A percentile compares a stretch with the other conserved stretches of the same genome.
Evolutionary conservation across 2,888 invertebrate genomes (phyloP).

Genomic region (Drosophila setosimentum): DNA sequence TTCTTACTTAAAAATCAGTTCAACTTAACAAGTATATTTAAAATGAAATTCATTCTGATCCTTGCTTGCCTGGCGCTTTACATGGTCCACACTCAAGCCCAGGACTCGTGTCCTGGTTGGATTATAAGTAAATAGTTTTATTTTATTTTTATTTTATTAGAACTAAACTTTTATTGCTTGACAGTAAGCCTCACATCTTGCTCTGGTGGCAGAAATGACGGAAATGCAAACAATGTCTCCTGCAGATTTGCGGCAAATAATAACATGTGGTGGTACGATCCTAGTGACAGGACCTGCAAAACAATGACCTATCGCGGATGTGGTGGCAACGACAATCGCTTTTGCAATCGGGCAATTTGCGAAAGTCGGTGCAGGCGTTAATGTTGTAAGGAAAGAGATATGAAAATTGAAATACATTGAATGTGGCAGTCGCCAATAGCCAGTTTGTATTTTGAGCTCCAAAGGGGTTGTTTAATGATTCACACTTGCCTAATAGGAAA

Average conservation of each 20-base stretch:
- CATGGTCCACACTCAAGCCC: constrained; percentile 9
- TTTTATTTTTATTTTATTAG: neutral
- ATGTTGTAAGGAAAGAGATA: neutral
- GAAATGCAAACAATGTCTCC: neutral
- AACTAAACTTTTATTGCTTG: neutral
- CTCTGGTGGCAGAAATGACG: neutral
- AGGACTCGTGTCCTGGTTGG: constrained; percentile 19
- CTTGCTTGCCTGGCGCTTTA: constrained; percentile 26
- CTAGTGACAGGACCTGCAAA: neutral
- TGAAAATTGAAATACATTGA: neutral
- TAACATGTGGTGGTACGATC: constrained; percentile 18
- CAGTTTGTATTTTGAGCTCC: neutral
- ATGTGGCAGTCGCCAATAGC: neutral
- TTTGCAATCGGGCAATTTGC: constrained; percentile 5
- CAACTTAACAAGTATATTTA: neutral
- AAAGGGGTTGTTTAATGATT: neutral
- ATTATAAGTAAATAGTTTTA: constrained; percentile 13
- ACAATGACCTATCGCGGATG: constrained; percentile 25
- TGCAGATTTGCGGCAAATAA: constrained; percentile 5
- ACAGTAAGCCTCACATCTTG: neutral
- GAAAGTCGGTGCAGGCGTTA: neutral
- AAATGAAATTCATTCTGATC: constrained; percentile 30
- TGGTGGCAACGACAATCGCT: constrained; percentile 24
- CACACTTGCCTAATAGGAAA: neutral
- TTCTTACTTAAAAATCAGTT: neutral